Evolutionary conservation across 2,797 vertebrate species (phyloP), one percentile per base, ranked within the genome.

Genomic region (Anisognathus igniventris): DNA sequence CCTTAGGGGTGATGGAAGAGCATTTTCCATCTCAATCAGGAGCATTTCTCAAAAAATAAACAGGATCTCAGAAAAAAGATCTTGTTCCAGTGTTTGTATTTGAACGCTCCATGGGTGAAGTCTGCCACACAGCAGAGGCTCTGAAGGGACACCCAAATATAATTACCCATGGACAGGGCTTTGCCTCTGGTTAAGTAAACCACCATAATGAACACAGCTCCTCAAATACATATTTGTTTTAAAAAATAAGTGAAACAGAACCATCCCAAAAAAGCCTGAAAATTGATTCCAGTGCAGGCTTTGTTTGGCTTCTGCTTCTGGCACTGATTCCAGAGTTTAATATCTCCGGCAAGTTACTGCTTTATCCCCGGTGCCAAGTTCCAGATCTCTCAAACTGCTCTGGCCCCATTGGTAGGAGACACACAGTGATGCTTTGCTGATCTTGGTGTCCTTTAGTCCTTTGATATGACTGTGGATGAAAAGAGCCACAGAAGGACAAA

Each of bases 221-320:
- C 88, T 93, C 79, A 88, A 79, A 88, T 76, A 64, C 47, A 12
- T 93, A 91, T 81, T 96, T 96, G 82, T 96, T 97, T 97, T 80
- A 16, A 83, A 95, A 95, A 96, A 88, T 56, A 95, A 96, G 83
- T 88, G 74, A 83, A 93, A 96, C 54, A 85, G 86, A 95, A 79
- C 86, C 42, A 76, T 95, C 93, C 68, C 90, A 61, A 96, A 88
- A 95, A 96, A 96, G 77, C 93, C 92, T 95, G 88, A 70, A 96
- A 97, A 87, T 80, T 95, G 35, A 96, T 97, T 78, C 82, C 86
- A 95, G 92, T 66, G 73, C 57, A 91, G 95, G 80, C 80, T 96
- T 96, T 95, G 86, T 94, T 95, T 95, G 93, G 90, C 88, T 95
- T 54, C 79, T 58, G 51, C 88, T 96, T 50, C 72, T 96, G 93